Evolutionary conservation across 2,888 invertebrate species (phyloP).

Genomic region (Tetragonula carbonaria): DNA sequence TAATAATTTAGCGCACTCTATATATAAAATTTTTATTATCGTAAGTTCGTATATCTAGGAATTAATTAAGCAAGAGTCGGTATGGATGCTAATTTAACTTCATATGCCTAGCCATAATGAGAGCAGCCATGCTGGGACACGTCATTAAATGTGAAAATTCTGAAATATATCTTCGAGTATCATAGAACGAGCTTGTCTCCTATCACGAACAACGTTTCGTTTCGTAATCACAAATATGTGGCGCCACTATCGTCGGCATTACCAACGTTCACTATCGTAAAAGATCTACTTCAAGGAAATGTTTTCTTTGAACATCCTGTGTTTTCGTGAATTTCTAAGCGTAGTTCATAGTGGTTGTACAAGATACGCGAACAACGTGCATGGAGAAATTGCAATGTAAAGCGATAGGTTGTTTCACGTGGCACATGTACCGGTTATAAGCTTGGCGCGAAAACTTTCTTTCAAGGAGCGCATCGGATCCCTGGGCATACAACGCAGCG

Average conservation of each 20-base stretch:
- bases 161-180: constrained; percentile 39
- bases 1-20: background rate
- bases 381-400: constrained; percentile 1
- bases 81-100: constrained; percentile 8
- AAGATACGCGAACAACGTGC: background rate
- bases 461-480: constrained; percentile 64
- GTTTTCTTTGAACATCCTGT: constrained; percentile 46
- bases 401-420: constrained; percentile 13
- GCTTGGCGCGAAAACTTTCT: constrained; percentile 67
- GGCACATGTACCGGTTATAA: constrained; percentile 31
- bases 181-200: constrained; percentile 39
- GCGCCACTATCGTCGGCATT: constrained; percentile 67
- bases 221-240: constrained; percentile 59
- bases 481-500: constrained; percentile 40
- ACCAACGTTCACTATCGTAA: constrained; percentile 69
- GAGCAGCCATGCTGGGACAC: constrained; percentile 32
- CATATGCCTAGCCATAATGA: constrained; percentile 8
- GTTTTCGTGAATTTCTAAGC: constrained; percentile 25
- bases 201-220: constrained; percentile 52
- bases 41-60: background rate
- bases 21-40: constrained; percentile 1
- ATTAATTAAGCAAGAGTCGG: background rate
- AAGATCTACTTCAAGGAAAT: constrained; percentile 65
- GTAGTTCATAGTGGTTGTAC: background rate
- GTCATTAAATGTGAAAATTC: constrained; percentile 56